Evolutionary conservation across 2,888 invertebrate species (phyloP).

Genomic region (Mystacides longicornis): DNA sequence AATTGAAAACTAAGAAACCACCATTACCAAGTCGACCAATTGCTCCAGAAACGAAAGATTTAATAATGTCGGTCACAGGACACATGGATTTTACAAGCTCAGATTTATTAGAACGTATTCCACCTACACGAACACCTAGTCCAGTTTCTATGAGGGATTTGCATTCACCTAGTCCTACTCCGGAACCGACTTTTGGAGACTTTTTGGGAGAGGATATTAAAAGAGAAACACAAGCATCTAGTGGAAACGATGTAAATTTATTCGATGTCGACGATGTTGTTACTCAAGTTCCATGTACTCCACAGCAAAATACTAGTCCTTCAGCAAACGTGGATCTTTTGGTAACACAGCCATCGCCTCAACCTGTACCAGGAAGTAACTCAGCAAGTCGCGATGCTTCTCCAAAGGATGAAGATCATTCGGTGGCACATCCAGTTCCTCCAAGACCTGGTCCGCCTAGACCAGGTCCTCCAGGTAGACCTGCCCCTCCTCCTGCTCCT

Average conservation of each 20-base stretch:
- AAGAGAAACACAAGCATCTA: constrained; percentile 14
- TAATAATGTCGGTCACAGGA: constrained; percentile 78
- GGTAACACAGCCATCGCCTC: constrained; percentile 25
- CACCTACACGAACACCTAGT: constrained; percentile 79
- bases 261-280: constrained; percentile 31
- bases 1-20: constrained; percentile 33
- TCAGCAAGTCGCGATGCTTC: constrained; percentile 32
- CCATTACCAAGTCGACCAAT: constrained; percentile 54
- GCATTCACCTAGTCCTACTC: constrained; percentile 81
- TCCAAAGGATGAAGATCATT: constrained; percentile 29
- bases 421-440: constrained; percentile 43
- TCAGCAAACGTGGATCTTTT: constrained; percentile 22
- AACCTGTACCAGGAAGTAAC: constrained; percentile 30
- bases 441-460: constrained; percentile 34
- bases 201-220: constrained; percentile 49
- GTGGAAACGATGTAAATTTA: constrained; percentile 33
- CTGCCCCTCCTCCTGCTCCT: constrained; percentile 42
- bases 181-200: constrained; percentile 56
- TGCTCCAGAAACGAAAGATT: constrained; percentile 74
- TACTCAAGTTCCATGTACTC: constrained; percentile 22
- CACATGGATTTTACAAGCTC: constrained; percentile 84
- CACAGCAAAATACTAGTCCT: constrained; percentile 23
- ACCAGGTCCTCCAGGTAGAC: constrained; percentile 32
- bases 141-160: constrained; percentile 76
- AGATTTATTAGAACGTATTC: constrained; percentile 72